A percentile compares a stretch with the other conserved stretches of the same genome.
Conservation (phyloP, 2,113 vertebrate species). For the Pleuronectes platessa region DNA sequence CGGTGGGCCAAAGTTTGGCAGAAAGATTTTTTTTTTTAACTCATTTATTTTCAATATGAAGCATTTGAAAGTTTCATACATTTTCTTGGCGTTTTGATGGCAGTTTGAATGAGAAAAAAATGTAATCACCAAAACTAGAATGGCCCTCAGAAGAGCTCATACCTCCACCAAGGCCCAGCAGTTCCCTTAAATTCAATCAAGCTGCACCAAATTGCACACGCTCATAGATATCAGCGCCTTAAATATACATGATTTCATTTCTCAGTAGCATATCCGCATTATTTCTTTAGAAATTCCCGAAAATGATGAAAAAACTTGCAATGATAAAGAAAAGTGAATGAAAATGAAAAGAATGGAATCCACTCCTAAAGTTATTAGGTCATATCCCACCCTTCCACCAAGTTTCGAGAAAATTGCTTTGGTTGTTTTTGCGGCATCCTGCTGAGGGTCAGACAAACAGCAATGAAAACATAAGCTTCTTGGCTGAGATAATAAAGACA, state of each 20-base stretch:
- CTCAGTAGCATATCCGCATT: neutral
- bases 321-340: too few species aligned
- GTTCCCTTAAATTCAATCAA: neutral
- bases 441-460: too few species aligned
- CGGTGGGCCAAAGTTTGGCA: neutral
- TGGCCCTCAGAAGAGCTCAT: neutral
- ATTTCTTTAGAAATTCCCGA: neutral
- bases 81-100: neutral
- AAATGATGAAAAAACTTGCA: too few species aligned
- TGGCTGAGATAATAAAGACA: too few species aligned
- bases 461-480: too few species aligned
- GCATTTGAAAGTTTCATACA: neutral
- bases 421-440: too few species aligned
- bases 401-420: too few species aligned
- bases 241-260: neutral
- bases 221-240: neutral
- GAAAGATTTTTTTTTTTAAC: conserved; percentile 7
- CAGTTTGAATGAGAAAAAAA: neutral
- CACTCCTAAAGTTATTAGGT: neutral
- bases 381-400: neutral
- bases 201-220: neutral
- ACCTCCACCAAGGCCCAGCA: neutral
- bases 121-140: neutral
- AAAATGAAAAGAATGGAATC: neutral
- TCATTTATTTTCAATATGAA: neutral